phyloP scores from a whole-genome alignment of 2,797 vertebrate genomes.

The Nyctibius grandis region DNA sequence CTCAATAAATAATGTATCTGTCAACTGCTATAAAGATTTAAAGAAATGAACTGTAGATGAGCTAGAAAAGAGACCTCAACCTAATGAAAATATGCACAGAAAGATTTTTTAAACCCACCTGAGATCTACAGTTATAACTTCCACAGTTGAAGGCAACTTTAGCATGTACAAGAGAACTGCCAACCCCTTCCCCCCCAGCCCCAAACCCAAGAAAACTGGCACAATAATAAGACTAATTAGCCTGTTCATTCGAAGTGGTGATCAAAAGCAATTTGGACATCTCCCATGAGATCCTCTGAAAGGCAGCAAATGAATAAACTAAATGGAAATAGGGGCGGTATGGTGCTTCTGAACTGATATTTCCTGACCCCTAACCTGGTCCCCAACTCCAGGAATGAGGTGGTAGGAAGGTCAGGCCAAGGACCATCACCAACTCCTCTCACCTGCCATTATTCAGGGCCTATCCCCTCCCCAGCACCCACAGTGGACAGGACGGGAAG shows the following conservation, averaged over 20 bases:
- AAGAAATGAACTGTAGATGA: neutral
- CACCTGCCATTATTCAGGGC: neutral
- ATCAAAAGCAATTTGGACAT: neutral
- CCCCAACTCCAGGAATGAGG: neutral
- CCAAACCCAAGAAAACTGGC: neutral
- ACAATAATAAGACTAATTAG: neutral
- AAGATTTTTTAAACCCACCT: neutral
- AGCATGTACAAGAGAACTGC: neutral
- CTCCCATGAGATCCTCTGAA: neutral
- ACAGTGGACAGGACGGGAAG: neutral
- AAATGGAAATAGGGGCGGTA: neutral
- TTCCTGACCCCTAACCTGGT: neutral
- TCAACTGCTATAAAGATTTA: neutral
- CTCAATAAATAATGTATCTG: slow-evolving; percentile 32
- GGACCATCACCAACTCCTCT: neutral
- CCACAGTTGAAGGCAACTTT: neutral
- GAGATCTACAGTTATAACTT: neutral
- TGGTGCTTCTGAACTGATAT: neutral
- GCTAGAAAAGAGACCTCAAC: neutral
- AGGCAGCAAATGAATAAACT: neutral
- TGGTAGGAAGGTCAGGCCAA: neutral
- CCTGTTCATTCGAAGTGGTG: neutral
- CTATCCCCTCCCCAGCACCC: neutral
- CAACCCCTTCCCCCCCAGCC: neutral
- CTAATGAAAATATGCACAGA: neutral